These are phyloP conservation scores for Cheirogaleus major DNA, from an alignment of 2,797 vertebrate genomes.

Conservation along the genomic window DNA sequence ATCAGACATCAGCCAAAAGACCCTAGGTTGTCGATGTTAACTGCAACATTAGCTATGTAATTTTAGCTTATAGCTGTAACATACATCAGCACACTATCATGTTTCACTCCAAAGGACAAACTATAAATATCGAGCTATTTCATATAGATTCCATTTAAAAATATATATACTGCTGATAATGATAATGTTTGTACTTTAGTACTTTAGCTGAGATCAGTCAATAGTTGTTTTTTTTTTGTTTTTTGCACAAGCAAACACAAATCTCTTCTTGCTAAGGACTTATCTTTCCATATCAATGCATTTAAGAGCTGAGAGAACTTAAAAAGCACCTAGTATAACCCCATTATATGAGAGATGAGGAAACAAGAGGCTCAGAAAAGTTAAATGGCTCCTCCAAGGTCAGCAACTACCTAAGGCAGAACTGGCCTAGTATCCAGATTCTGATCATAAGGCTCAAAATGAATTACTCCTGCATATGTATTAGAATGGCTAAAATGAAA, in stretches of 20 bases:
- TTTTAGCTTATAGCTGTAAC: not conserved
- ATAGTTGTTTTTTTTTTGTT: not conserved
- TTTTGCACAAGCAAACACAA: not conserved
- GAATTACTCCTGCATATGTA: not conserved
- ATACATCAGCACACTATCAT: not conserved
- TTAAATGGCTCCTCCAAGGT: not conserved
- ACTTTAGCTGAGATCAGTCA: not conserved
- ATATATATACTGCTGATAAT: not conserved
- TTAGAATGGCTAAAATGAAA: not conserved
- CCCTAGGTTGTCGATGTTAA: not conserved
- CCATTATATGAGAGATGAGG: not conserved
- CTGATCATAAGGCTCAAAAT: not conserved
- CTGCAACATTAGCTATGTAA: not conserved
- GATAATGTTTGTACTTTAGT: not conserved
- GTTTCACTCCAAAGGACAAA: not conserved
- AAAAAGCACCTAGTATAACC: not conserved
- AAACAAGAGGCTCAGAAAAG: not conserved
- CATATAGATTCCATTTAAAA: not conserved
- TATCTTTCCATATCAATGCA: not conserved
- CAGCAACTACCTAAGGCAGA: not conserved
- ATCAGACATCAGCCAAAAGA: slow-evolving; percentile 11
- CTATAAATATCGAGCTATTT: not conserved
- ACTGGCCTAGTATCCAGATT: not conserved
- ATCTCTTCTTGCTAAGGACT: slow-evolving; percentile 10
- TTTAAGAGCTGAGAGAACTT: not conserved